Conservation (phyloP, 2,888 invertebrate species). For the Athrips mouffetella region DNA sequence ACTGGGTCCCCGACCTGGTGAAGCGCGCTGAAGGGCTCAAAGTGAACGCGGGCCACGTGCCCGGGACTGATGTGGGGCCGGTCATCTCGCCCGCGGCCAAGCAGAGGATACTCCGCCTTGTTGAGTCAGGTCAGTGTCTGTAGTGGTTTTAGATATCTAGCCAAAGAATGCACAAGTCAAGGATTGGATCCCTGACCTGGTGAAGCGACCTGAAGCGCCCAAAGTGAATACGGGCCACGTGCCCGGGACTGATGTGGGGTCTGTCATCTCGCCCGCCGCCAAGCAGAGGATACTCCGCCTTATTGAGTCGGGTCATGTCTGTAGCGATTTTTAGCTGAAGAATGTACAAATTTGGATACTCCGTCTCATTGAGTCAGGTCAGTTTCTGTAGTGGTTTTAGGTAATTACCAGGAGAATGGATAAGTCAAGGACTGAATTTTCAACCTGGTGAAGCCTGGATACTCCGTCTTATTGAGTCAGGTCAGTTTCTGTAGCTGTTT, state of each 20-base stretch:
- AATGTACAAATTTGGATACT: not conserved
- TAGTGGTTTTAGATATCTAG: not conserved
- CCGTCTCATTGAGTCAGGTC: too few relatives aligned
- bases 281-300: slow-evolving; percentile 90
- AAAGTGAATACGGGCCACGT: slow-evolving; percentile 95
- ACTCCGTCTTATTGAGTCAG: too few relatives aligned
- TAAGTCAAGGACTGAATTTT: too few relatives aligned
- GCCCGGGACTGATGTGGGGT: slow-evolving; percentile 90
- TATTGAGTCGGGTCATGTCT: slow-evolving; percentile 87
- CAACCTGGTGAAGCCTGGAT: too few relatives aligned
- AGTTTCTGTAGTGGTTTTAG: too few relatives aligned
- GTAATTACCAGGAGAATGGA: too few relatives aligned
- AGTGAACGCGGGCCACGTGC: slow-evolving; percentile 93
- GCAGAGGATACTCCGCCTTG: slow-evolving; percentile 85
- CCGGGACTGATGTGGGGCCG: slow-evolving; percentile 91
- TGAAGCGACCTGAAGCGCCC: slow-evolving; percentile 86
- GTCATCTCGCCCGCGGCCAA: slow-evolving; percentile 96
- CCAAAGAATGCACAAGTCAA: too few relatives aligned
- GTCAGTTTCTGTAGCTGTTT: too few relatives aligned
- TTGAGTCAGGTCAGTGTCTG: slow-evolving; percentile 82
- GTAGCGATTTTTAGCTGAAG: too few relatives aligned
- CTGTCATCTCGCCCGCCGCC: slow-evolving; percentile 95
- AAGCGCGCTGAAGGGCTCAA: slow-evolving; percentile 88
- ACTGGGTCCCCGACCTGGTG: slow-evolving; percentile 96
- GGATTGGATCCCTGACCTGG: slow-evolving; percentile 96